phyloP scores from a whole-genome alignment of 2,888 invertebrate genomes.

The Buathra laborator region DNA sequence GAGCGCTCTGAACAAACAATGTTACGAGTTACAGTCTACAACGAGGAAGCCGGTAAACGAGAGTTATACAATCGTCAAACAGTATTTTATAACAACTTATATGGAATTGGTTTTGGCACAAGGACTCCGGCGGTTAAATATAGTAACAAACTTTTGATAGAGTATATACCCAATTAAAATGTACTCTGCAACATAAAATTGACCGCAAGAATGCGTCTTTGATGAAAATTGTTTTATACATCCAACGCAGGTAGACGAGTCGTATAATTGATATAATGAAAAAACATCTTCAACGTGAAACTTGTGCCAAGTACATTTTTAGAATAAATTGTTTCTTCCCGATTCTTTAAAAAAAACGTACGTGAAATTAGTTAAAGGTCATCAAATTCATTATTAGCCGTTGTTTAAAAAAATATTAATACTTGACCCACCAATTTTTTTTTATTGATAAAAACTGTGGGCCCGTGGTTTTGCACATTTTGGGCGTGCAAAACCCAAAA shows the following conservation, averaged over 20 bases:
- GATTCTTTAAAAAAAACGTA: too few relatives aligned
- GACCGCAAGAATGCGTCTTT: not conserved
- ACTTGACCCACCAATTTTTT: too few relatives aligned
- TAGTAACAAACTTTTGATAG: conserved; percentile 31
- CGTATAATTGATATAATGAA: not conserved
- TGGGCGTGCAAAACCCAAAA: too few relatives aligned
- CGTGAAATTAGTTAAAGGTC: too few relatives aligned
- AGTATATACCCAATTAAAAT: not conserved
- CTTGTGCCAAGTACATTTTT: too few relatives aligned
- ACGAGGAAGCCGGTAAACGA: not conserved
- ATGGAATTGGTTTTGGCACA: not conserved
- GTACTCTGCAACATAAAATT: not conserved
- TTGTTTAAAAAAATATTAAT: too few relatives aligned
- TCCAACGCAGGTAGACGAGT: not conserved
- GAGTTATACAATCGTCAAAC: not conserved
- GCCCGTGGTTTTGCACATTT: too few relatives aligned
- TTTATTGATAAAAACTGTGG: too few relatives aligned
- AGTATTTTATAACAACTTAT: not conserved
- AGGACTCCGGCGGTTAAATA: not conserved
- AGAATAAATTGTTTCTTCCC: too few relatives aligned
- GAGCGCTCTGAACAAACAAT: not conserved
- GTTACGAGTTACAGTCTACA: not conserved
- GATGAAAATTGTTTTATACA: not conserved
- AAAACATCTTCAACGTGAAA: too few relatives aligned
- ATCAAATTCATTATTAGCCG: too few relatives aligned